Conservation (phyloP, 1,140 invertebrate species). For the Euura lappo region DNA sequence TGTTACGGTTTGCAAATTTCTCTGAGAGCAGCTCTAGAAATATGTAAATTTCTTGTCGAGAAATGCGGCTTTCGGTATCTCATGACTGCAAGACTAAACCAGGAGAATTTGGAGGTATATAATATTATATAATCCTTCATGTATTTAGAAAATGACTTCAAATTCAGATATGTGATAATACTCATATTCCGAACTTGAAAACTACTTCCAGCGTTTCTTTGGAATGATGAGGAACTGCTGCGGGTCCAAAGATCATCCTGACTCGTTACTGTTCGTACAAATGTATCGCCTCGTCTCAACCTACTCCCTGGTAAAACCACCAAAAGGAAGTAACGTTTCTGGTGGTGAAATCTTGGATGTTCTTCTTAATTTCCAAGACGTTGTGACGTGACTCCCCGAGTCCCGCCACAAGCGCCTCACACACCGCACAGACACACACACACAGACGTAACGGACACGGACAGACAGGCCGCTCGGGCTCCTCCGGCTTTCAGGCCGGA, state of each 20-base stretch:
- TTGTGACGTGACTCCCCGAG: too few species aligned
- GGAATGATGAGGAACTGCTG: slow-evolving; percentile 24
- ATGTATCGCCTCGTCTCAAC: slow-evolving; percentile 22
- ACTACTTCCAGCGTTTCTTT: slow-evolving; percentile 28
- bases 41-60: neutral
- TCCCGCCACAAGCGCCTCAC: too few species aligned
- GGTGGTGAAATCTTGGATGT: too few species aligned
- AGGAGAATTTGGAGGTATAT: neutral
- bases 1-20: neutral
- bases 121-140: too few species aligned
- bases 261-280: slow-evolving; percentile 26
- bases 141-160: too few species aligned
- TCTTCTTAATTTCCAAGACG: too few species aligned
- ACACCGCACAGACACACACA: too few species aligned
- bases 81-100: neutral
- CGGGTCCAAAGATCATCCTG: slow-evolving; percentile 25
- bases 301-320: slow-evolving; percentile 27
- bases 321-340: slow-evolving; percentile 26
- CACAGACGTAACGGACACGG: too few species aligned
- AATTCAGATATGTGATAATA: too few species aligned
- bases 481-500: too few species aligned
- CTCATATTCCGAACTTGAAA: too few species aligned
- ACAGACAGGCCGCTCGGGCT: too few species aligned
- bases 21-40: neutral
- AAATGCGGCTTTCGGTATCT: neutral